Evolutionary conservation across 1,140 invertebrate genomes (phyloP), one percentile per base, ranked within the genome.

Genomic region (Meloidogyne chitwoodi): DNA sequence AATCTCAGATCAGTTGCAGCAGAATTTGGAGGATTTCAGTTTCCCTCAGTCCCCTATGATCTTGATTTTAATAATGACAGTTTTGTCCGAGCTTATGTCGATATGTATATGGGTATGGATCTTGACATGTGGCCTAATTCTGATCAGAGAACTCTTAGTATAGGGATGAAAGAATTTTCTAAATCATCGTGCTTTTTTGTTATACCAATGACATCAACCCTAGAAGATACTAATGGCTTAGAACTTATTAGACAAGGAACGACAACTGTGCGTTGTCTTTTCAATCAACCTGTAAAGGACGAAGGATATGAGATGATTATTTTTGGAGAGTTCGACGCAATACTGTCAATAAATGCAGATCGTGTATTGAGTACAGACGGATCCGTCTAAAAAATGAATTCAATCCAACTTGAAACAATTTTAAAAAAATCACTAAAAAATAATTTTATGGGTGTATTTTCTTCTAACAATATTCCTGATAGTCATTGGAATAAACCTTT

Each of bases 301-400:
- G n/a, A n/a, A n/a, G n/a, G n/a, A n/a, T n/a, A 38, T 22, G 64
- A 29, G 12, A 65, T 79, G 77, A 6, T 80, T 6, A 63, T 80
- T 4, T 14, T 77, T 2, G 77, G 74, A 0, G 77, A 79, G 27
- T 78, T 78, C 41, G 77, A 78, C 41, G 14, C 5, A 63, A 19
- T 78, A 16, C 19, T 78, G 29, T 63, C 77, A 8, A 78, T 78
- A 14, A 64, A 78, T 77, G 34, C 31, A 19, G 56, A 79, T 48
- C 48, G 77, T 3, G 74, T 66, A 10, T 38, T 78, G 5, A 48
- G 78, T 34, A 76, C 56, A 14, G 77, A 78, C 24, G 63, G 74
- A 24, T 82, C 44, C 29, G 63, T 76, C 0, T 75, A n/a, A n/a
- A 74, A 62, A 29, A 77, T 77, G 75, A 77, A 77, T 65, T 63